Evolutionary conservation across 2,888 invertebrate genomes (phyloP), one percentile per base, ranked within the genome.

Genomic region (Mythimna ferrago): DNA sequence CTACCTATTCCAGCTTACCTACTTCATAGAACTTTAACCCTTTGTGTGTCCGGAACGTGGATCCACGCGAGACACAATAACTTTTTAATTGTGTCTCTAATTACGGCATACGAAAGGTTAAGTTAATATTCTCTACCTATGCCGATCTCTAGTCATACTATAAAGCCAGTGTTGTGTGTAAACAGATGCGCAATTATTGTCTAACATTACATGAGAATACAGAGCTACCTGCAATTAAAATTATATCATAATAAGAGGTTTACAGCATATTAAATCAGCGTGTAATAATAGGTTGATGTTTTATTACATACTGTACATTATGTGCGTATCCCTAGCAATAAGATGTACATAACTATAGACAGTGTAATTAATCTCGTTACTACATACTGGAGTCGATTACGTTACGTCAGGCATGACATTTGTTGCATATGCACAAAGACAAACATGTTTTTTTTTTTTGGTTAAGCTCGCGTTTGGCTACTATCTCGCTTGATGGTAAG

Each of bases 281-380:
- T 76, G 48, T 79, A 79, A 76, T 71, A 11, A 65, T 71, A 63
- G 71, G 61, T 38, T 72, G 54, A 72, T 66, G 65, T 68, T 72
- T 73, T 71, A 84, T 81, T 75, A 73, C 65, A 73, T 71, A 62
- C 16, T 26, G 26, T 26, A 66, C 35, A 80, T 73, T 71, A 73
- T 66, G 66, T 26, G 32, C 57, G 38, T 71, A 84, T 78, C 66
- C 72, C 66, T 58, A 62, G 19, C 62, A 69, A 21, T 44, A 73
- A 71, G 44, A 48, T 73, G 51, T 35, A 56, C 75, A 80, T 69
- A 64, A 76, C 57, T 67, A 62, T 66, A 53, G 38, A 57, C 54
- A 53, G 14, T 57, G 71, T 65, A 73, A 79, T 79, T 79, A 81
- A 79, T 79, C 73, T 70, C 56, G 68, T 81, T 77, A 85, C 73